Percentiles rank a stretch among this genome's conserved stretches.
These are phyloP conservation scores for Pammene fasciana DNA, from an alignment of 2,888 invertebrate genomes.

Conservation along the genomic window DNA sequence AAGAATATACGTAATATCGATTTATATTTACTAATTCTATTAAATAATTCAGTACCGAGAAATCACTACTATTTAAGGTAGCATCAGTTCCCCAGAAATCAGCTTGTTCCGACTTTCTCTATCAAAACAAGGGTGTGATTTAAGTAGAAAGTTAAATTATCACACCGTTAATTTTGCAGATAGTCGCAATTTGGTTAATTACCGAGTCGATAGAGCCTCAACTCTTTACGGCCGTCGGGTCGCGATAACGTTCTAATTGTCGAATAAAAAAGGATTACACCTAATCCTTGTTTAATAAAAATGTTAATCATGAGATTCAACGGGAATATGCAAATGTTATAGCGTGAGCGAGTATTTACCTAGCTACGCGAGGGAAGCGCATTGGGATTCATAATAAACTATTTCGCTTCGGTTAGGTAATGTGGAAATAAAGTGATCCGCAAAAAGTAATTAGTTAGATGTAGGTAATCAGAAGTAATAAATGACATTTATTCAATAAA, in stretches of 20 bases:
- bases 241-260: conserved; percentile 81
- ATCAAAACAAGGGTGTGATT: conserved; percentile 51
- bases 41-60: too few relatives aligned
- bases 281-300: conserved; percentile 82
- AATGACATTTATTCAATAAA: too few relatives aligned
- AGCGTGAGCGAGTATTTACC: conserved; percentile 56
- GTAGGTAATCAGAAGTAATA: too few relatives aligned
- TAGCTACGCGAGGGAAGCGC: conserved; percentile 38
- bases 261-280: conserved; percentile 82
- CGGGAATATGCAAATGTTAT: conserved; percentile 78
- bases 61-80: too few relatives aligned
- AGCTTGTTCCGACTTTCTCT: not conserved
- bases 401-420: not conserved
- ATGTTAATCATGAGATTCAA: conserved; percentile 81
- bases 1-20: too few relatives aligned
- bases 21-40: too few relatives aligned
- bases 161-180: conserved; percentile 64
- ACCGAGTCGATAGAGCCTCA: conserved; percentile 72
- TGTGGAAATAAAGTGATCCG: not conserved
- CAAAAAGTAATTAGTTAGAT: too few relatives aligned
- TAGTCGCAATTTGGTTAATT: conserved; percentile 75
- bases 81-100: not conserved
- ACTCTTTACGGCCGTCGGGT: conserved; percentile 79
- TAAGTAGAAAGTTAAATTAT: conserved; percentile 59
- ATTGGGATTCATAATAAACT: conserved; percentile 19